A percentile compares a stretch with the other conserved stretches of the same genome.
These are phyloP conservation scores for Magallana gigas DNA, from an alignment of 1,140 invertebrate genomes.

Conservation along the genomic window DNA sequence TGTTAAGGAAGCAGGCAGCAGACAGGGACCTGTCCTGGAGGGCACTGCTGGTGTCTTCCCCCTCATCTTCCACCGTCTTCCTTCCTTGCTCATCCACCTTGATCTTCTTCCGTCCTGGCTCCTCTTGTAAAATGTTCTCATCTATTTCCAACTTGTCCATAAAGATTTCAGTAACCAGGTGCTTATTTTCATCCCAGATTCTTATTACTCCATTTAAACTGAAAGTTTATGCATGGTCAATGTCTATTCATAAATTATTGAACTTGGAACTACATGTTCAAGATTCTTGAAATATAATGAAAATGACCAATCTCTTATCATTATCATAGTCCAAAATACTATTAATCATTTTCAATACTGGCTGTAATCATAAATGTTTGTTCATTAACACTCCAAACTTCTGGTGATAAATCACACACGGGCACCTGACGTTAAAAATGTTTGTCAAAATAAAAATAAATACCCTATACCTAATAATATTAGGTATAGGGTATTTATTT, in stretches of 20 bases:
- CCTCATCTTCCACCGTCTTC: background rate
- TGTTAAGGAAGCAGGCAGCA: conserved; percentile 74
- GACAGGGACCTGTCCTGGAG: conserved; percentile 58
- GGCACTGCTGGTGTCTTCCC: background rate
- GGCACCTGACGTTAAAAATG: too few relatives aligned
- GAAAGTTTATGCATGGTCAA: background rate
- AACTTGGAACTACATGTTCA: background rate
- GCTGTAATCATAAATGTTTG: too few relatives aligned
- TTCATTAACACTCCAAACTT: too few relatives aligned
- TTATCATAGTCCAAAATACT: too few relatives aligned
- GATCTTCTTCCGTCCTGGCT: conserved; percentile 3
- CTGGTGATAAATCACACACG: too few relatives aligned
- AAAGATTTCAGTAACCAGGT: conserved; percentile 75
- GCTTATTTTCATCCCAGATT: conserved; percentile 73
- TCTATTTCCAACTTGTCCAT: conserved; percentile 64
- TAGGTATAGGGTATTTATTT: too few relatives aligned
- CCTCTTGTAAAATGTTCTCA: conserved; percentile 54
- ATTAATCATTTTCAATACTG: too few relatives aligned
- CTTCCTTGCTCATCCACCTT: conserved; percentile 25
- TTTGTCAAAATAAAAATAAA: too few relatives aligned
- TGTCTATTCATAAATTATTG: background rate
- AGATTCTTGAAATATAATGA: too few relatives aligned
- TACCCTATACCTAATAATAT: too few relatives aligned
- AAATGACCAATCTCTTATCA: too few relatives aligned
- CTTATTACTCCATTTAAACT: conserved; percentile 76